phyloP scores from a whole-genome alignment of 2,888 invertebrate species.

The Endotricha flammealis region DNA sequence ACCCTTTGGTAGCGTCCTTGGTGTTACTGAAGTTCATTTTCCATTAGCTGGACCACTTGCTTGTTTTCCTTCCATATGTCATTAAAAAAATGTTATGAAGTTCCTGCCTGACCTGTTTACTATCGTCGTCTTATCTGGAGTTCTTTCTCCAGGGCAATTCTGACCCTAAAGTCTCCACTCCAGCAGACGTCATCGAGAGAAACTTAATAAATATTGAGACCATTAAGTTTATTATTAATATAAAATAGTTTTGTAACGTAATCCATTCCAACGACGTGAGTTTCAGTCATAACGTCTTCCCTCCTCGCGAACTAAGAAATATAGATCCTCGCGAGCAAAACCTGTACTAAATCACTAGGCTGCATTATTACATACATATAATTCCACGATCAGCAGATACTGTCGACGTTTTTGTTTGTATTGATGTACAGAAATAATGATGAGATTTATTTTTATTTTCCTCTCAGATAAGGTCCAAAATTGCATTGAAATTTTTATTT shows the following conservation, averaged over 20 bases:
- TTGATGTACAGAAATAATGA: slow-evolving; percentile 7
- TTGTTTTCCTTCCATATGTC: no score
- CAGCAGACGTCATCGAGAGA: no score
- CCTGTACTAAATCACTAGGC: slow-evolving; percentile 74
- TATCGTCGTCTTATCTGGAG: no score
- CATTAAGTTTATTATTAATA: neutral
- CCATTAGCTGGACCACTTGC: no score
- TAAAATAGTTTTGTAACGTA: slow-evolving; percentile 14
- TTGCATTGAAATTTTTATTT: no score
- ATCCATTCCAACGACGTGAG: slow-evolving; percentile 60
- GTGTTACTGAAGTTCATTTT: no score
- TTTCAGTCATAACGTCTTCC: slow-evolving; percentile 74
- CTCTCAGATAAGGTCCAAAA: no score
- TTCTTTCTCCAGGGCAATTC: no score
- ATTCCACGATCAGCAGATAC: slow-evolving; percentile 37
- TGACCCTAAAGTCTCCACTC: no score
- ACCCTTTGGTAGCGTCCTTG: no score
- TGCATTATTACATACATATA: slow-evolving; percentile 61
- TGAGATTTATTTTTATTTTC: neutral
- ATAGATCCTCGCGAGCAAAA: slow-evolving; percentile 71
- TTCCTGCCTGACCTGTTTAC: no score
- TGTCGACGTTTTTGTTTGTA: slow-evolving; percentile 13
- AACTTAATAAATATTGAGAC: neutral
- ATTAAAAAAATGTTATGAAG: no score
- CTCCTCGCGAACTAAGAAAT: slow-evolving; percentile 74